Evolutionary conservation across 2,888 invertebrate species (phyloP).

Genomic region (Drosophila pegasa): DNA sequence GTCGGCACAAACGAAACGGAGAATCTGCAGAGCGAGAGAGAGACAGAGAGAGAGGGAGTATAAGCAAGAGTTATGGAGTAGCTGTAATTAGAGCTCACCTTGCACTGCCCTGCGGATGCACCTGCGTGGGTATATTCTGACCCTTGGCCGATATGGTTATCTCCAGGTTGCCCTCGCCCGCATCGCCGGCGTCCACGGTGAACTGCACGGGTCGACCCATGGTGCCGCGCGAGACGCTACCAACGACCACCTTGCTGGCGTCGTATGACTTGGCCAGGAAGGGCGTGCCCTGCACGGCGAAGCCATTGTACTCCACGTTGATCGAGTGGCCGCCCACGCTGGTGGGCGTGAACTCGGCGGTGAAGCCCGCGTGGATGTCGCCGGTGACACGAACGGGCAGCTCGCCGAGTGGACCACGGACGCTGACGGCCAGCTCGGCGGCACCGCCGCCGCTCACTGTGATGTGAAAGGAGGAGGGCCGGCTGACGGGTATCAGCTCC

Average conservation of each 20-base stretch:
- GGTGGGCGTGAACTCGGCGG: constrained; percentile 95
- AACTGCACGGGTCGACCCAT: constrained; percentile 97
- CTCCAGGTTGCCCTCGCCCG: constrained; percentile 98
- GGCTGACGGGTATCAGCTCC: constrained; percentile 94
- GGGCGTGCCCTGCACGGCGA: constrained; percentile 94
- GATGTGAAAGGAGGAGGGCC: constrained; percentile 92
- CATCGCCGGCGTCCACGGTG: constrained; percentile 97
- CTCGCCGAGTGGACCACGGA: constrained; percentile 94
- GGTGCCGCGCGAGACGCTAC: constrained; percentile 91
- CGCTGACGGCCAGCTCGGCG: constrained; percentile 95
- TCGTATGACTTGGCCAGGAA: constrained; percentile 97
- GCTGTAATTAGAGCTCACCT: constrained; percentile 70
- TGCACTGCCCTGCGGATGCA: constrained; percentile 94
- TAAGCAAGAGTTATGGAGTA: background rate
- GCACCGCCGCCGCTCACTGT: constrained; percentile 89
- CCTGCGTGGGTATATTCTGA: constrained; percentile 97
- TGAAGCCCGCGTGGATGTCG: constrained; percentile 93
- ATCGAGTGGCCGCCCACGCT: constrained; percentile 97
- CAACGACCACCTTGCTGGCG: constrained; percentile 93
- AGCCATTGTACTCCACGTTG: constrained; percentile 95
- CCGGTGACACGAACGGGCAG: constrained; percentile 95
- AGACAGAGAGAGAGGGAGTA: background rate
- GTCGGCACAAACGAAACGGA: constrained; percentile 98
- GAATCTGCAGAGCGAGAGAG: constrained; percentile 87
- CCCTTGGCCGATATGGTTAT: constrained; percentile 98